Evolutionary conservation across 2,113 vertebrate genomes (phyloP).

Genomic region (Hippocampus zosterae): DNA sequence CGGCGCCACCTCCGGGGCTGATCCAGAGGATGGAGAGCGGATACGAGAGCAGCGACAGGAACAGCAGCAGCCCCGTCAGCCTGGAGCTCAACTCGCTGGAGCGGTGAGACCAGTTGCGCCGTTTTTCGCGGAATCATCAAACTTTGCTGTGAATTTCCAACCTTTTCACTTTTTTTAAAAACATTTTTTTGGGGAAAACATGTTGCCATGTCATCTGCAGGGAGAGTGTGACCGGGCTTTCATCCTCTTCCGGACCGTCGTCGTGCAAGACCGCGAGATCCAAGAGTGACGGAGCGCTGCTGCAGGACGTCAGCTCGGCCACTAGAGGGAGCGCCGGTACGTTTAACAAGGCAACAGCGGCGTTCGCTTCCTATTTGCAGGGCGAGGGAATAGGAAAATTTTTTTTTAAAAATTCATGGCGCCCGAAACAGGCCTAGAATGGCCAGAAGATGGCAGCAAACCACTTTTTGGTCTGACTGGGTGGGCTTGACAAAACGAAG

Average conservation of each 20-base stretch:
- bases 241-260: conserved; percentile 81
- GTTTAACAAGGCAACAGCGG: background rate
- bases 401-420: too few species aligned
- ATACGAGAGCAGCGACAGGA: conserved; percentile 97
- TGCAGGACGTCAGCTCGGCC: conserved; percentile 67
- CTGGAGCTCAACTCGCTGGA: conserved; percentile 30
- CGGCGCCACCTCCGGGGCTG: conserved; percentile 79
- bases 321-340: conserved; percentile 62
- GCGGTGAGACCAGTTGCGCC: background rate
- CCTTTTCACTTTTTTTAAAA: background rate
- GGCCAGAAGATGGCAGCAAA: too few species aligned
- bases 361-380: too few species aligned
- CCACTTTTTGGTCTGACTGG: too few species aligned
- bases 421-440: too few species aligned
- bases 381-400: too few species aligned
- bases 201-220: conserved; percentile 69
- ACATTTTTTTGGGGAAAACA: background rate
- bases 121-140: conserved; percentile 70
- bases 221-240: conserved; percentile 78
- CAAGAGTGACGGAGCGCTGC: conserved; percentile 88
- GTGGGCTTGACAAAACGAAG: too few species aligned
- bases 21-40: conserved; percentile 99
- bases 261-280: conserved; percentile 91
- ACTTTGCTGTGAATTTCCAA: conserved; percentile 72
- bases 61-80: conserved; percentile 95